Conservation (phyloP, 1,140 invertebrate genomes). For the Drosophila gunungcola region DNA sequence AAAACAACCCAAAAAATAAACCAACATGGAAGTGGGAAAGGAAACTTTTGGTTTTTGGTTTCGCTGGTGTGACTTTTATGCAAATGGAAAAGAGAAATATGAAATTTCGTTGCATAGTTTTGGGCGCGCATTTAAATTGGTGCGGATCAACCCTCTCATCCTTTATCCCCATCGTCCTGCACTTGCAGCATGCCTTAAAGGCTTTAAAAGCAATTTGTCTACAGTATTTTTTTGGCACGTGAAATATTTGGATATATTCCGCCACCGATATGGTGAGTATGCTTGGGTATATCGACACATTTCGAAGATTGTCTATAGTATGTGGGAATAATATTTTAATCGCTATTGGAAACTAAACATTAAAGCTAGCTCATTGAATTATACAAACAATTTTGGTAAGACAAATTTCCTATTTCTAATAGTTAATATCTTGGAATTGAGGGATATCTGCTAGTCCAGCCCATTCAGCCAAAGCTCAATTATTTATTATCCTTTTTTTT, state of each 20-base stretch:
- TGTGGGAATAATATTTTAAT: neutral
- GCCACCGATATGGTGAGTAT: neutral
- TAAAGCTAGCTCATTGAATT: no score
- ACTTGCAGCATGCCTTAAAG: constrained; percentile 64
- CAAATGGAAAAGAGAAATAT: constrained; percentile 57
- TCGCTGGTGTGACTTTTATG: constrained; percentile 57
- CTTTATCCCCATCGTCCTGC: constrained; percentile 18
- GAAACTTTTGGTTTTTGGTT: constrained; percentile 30
- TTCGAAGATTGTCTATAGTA: neutral
- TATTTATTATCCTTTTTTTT: constrained; percentile 62
- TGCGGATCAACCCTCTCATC: constrained; percentile 21
- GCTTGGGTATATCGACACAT: constrained; percentile 2
- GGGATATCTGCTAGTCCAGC: neutral
- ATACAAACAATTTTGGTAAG: no score
- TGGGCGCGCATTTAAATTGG: constrained; percentile 71
- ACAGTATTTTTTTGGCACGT: constrained; percentile 31
- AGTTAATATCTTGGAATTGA: neutral
- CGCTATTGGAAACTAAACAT: no score
- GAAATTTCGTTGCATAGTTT: constrained; percentile 63
- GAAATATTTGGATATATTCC: constrained; percentile 23
- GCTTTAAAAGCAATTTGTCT: constrained; percentile 80
- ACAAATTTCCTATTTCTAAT: no score
- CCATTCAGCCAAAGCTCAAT: constrained; percentile 11
- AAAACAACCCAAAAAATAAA: neutral
- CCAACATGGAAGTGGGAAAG: constrained; percentile 1